Base-by-base conservation (phyloP, 2,797 vertebrate genomes). In the Brotula barbata region DNA sequence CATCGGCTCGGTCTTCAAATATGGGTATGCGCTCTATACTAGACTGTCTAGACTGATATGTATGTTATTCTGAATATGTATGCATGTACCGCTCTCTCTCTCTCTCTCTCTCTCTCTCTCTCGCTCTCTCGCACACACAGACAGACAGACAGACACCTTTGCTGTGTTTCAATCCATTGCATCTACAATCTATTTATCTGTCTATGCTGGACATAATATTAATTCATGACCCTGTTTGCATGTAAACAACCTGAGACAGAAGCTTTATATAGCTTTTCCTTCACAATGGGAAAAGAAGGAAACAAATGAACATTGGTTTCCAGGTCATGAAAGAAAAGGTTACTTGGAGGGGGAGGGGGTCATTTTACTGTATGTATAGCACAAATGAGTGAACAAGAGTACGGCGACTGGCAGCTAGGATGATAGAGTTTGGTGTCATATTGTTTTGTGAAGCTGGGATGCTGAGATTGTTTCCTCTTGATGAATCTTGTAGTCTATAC, bases 191-290 rank as follows among this genome's bases (percentile, higher is more conserved):
- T n/a, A n/a, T n/a, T n/a, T 2, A 43, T 51, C 16, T 10, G 11
- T 45, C 15, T 44, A 23, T 17, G 16, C 22, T 21, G 3, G 7
- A 37, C 39, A 48, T 19, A 40, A 10, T 19, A 46, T 28, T 28
- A 28, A 28, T 7, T 28, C 4, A 28, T 28, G n/a, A n/a, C n/a
- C n/a, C n/a, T n/a, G n/a, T n/a, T n/a, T n/a, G n/a, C 25, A 20
- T 17, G 42, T 77, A 54, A 64, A 48, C 71, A 63, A 57, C 68
- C 63, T 42, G 49, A 71, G 25, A 39, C n/a, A n/a, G 55, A 59
- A 63, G 48, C 58, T 69, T 84, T 77, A 80, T 85, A 83, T 54
- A 51, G 75, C 33, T 62, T 36, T 62, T 87, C 75, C 69, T 74
- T 64, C 73, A 58, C 74, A 56, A 36, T 55, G 65, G 53, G 62